A percentile compares a stretch with the other conserved stretches of the same genome.
These are phyloP conservation scores for Leptopterna dolabrata DNA, from an alignment of 2,888 invertebrate genomes.

Conservation along the genomic window DNA sequence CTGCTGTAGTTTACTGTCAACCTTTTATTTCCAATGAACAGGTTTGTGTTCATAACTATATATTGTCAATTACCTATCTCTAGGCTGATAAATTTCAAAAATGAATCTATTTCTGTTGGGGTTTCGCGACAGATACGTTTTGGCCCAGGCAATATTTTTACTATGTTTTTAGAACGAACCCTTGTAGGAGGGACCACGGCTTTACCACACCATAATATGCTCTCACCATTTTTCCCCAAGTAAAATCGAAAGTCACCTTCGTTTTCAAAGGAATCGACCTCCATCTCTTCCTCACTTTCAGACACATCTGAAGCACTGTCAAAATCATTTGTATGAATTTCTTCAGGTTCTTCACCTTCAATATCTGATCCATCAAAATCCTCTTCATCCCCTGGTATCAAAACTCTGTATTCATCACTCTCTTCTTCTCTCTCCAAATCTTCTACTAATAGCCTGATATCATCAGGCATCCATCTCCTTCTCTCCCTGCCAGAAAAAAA, in stretches of 20 bases:
- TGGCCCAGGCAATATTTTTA: not conserved
- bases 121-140: not conserved
- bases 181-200: not conserved
- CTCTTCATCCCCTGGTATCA: not conserved
- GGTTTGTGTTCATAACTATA: not conserved
- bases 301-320: too few species aligned
- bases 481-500: too few species aligned
- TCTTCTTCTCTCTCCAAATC: too few species aligned
- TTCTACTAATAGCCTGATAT: too few species aligned
- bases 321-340: too few species aligned
- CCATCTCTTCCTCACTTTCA: not conserved
- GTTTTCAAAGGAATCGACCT: not conserved
- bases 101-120: not conserved
- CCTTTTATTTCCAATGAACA: not conserved
- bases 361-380: not conserved
- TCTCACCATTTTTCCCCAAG: not conserved
- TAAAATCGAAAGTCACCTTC: not conserved
- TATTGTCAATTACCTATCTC: not conserved
- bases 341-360: not conserved
- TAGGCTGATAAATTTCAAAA: not conserved
- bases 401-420: too few species aligned
- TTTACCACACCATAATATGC: not conserved
- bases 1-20: not conserved
- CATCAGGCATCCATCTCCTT: too few species aligned
- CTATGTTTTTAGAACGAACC: not conserved